Conservation (phyloP, 1,140 invertebrate genomes). For the Penaeus chinensis region DNA sequence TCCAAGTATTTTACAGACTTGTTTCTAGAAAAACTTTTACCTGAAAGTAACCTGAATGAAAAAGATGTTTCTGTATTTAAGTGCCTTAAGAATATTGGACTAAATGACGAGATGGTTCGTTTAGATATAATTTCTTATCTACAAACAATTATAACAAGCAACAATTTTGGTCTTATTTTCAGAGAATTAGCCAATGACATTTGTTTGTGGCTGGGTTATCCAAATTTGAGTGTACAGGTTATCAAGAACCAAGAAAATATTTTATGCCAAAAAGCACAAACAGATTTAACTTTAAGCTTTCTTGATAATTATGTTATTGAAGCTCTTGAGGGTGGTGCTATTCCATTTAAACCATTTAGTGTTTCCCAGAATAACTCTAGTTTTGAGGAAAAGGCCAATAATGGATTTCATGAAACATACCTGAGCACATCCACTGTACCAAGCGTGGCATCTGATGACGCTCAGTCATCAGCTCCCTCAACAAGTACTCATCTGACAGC, state of each 20-base stretch:
- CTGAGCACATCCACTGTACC: background rate
- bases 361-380: constrained; percentile 12
- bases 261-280: constrained; percentile 4
- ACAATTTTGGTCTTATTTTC: constrained; percentile 1
- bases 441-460: constrained; percentile 41
- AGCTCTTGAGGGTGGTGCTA: constrained; percentile 29
- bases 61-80: constrained; percentile 35
- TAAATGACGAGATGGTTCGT: constrained; percentile 40
- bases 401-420: constrained; percentile 10
- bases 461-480: constrained; percentile 35
- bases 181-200: constrained; percentile 32
- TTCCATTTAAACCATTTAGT: constrained; percentile 36
- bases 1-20: constrained; percentile 54
- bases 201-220: constrained; percentile 36
- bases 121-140: constrained; percentile 29
- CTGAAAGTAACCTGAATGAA: constrained; percentile 1
- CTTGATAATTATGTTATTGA: constrained; percentile 43
- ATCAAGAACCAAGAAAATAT: constrained; percentile 40
- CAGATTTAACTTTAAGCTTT: constrained; percentile 48
- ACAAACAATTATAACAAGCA: constrained; percentile 1
- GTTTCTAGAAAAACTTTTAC: constrained; percentile 33
- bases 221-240: constrained; percentile 27
- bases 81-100: constrained; percentile 56
- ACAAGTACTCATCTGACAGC: constrained; percentile 39
- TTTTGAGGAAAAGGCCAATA: background rate